These are phyloP conservation scores for Phycodurus eques DNA, from an alignment of 2,113 vertebrate species.

Conservation along the genomic window DNA sequence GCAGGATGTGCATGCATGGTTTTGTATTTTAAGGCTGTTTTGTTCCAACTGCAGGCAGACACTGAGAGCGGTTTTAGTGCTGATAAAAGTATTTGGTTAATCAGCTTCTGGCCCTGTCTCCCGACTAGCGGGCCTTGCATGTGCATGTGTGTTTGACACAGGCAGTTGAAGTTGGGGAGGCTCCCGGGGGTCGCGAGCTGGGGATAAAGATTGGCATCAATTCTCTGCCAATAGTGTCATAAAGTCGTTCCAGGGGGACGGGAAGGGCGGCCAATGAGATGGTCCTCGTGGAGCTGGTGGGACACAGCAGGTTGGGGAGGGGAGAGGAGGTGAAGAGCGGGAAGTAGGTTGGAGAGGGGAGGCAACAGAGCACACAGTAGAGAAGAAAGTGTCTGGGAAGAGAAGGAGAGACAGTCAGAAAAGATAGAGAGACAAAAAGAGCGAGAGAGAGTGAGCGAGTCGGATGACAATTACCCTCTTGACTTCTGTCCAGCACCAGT, in stretches of 20 bases:
- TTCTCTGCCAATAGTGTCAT: conserved; percentile 61
- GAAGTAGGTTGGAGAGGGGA: conserved; percentile 31
- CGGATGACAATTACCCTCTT: conserved; percentile 66
- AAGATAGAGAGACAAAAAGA: conserved; percentile 29
- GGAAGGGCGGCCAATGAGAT: conserved; percentile 67
- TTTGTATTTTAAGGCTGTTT: conserved; percentile 71
- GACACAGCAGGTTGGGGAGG: conserved; percentile 23
- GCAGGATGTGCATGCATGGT: conserved; percentile 57
- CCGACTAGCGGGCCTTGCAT: conserved; percentile 41
- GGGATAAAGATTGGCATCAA: conserved; percentile 70
- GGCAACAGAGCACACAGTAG: conserved; percentile 6
- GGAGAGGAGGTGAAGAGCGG: conserved; percentile 26
- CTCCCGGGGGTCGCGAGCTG: conserved; percentile 48
- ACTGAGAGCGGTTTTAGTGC: conserved; percentile 70
- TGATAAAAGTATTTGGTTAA: conserved; percentile 85
- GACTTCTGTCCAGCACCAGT: conserved; percentile 67
- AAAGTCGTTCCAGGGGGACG: conserved; percentile 60
- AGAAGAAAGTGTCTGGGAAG: conserved; percentile 36
- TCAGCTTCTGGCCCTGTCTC: conserved; percentile 76
- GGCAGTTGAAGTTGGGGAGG: conserved; percentile 67
- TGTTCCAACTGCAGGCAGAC: conserved; percentile 65
- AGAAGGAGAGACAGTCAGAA: conserved; percentile 38
- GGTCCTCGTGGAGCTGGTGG: conserved; percentile 40
- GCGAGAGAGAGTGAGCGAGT: conserved; percentile 36
- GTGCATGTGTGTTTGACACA: conserved; percentile 54